phyloP scores from a whole-genome alignment of 2,888 invertebrate species.

The Eupithecia dodoneata region DNA sequence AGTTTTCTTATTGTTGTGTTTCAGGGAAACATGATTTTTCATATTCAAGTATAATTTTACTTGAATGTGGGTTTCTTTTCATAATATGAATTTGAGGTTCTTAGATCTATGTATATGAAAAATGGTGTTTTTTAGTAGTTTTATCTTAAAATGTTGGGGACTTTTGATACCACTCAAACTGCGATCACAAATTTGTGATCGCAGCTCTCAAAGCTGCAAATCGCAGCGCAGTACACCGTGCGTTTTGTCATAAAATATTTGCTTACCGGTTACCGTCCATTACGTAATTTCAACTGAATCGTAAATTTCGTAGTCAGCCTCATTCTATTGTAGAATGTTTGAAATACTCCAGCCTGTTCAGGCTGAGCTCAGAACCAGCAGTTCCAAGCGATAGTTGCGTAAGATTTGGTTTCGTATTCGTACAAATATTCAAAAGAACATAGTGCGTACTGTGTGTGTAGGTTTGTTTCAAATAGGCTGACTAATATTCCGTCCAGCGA shows the following conservation, averaged over 20 bases:
- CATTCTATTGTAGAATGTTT: slow-evolving; percentile 36
- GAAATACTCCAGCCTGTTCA: slow-evolving; percentile 33
- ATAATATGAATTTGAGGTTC: background rate
- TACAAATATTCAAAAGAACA: background rate
- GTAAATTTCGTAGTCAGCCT: slow-evolving; percentile 39
- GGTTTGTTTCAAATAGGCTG: background rate
- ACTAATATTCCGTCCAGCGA: background rate
- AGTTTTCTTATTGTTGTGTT: background rate
- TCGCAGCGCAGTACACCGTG: background rate
- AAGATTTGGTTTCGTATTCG: slow-evolving; percentile 16
- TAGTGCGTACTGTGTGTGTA: background rate
- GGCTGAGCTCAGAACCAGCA: slow-evolving; percentile 6
- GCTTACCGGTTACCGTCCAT: slow-evolving; percentile 39
- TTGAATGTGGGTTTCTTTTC: background rate
- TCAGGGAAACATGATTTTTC: background rate
- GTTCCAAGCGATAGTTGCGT: slow-evolving; percentile 24
- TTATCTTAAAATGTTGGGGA: background rate
- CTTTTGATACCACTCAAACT: background rate
- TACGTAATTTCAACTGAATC: slow-evolving; percentile 35
- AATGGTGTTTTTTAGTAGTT: background rate
- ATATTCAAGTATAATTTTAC: background rate
- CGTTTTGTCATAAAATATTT: slow-evolving; percentile 36
- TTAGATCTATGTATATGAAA: background rate
- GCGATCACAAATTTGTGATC: too few relatives aligned
- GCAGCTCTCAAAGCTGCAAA: background rate